Evolutionary conservation across 2,888 invertebrate species (phyloP), one percentile per base, ranked within the genome.

Genomic region (Chrysolina americana): DNA sequence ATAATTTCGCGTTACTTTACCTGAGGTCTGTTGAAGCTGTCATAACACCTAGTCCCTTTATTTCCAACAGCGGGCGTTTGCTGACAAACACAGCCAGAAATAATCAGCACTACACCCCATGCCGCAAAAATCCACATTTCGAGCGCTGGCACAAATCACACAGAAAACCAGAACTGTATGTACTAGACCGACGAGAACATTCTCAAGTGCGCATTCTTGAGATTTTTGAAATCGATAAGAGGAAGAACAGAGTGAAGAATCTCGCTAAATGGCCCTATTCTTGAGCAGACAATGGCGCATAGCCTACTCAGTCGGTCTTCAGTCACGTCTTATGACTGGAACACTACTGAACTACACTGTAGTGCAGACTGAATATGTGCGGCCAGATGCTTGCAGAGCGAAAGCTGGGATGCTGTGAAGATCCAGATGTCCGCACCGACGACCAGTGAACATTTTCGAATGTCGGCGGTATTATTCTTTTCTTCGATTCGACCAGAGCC

Each of bases 21-120:
- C 89, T 90, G 90, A 10, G 91, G 90, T 82, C 89, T 87, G 71
- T 89, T 89, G 81, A 90, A 91, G 74, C 88, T 87, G 85, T 91
- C 91, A 82, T 91, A 91, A 83, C 91, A 91, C 81, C 88, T 84
- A 41, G 87, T 88, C 71, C 87, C 86, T 79, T 85, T 86, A 73
- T 80, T 79, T 59, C 87, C 88, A 41, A 87, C 79, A 11, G 80
- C 85, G 62, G 88, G 88, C 41, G 88, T 87, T 36, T 87, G 83
- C 59, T 85, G 79, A 41, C 73, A 74, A 41, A 48, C 47, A 65
- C 73, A 68, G 47, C 44, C 65, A 68, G 65, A 65, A 66, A 72
- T 21, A 13, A 70, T 17, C 28, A 62, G 41, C 62, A 65, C 68
- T 13, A 72, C 69, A 65, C 63, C 50, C 56, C 72, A 53, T 50